Base-by-base conservation (phyloP, 2,113 vertebrate genomes). In the Semnornis frantzii region DNA sequence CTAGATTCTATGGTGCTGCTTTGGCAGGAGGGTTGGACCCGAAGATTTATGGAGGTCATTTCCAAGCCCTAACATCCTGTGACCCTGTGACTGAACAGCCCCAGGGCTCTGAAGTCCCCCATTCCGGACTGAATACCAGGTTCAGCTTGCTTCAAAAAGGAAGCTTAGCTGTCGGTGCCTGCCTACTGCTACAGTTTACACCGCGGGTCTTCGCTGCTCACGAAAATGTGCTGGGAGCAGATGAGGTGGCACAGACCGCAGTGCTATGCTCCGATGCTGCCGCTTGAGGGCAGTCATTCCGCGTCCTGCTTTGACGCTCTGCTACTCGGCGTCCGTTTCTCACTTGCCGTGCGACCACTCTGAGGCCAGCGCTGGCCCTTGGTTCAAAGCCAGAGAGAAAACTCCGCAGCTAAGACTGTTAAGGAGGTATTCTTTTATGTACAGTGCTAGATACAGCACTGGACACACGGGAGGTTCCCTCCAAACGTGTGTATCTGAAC, bases 231-330 rank as follows among this genome's bases (percentile, higher is more conserved):
- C 55, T 55, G 8, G 37, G 63, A 82, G 44, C 21, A 37, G 66
- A 34, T 13, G 18, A 34, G 30, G 3, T 5, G 0, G 15, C 21
- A 21, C 2, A 4, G 3, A 34, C 1, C 9, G 52, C 19, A 39
- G 27, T 19, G 44, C 55, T 55, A 73, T 27, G 58, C 58, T 46
- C 31, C 66, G 2, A 15, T 42, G 72, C 92, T 52, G 70, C 96
- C 97, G 87, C 95, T 23, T 90, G 97, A 95, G 92, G 95, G 94
- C 97, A 96, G 89, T 50, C 57, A 75, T 82, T 90, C 59, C 90
- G 55, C 77, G 63, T 84, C 46, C 76, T 31, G 37, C 37, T 39
- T 50, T 31, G 50, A 85, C 85, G 81, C 8, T 25, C 14, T 12
- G 19, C 4, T 8, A 5, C 5, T 62, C 3, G 5, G 30, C 6